phyloP scores from a whole-genome alignment of 2,797 vertebrate genomes.

The Bufotes viridis region DNA sequence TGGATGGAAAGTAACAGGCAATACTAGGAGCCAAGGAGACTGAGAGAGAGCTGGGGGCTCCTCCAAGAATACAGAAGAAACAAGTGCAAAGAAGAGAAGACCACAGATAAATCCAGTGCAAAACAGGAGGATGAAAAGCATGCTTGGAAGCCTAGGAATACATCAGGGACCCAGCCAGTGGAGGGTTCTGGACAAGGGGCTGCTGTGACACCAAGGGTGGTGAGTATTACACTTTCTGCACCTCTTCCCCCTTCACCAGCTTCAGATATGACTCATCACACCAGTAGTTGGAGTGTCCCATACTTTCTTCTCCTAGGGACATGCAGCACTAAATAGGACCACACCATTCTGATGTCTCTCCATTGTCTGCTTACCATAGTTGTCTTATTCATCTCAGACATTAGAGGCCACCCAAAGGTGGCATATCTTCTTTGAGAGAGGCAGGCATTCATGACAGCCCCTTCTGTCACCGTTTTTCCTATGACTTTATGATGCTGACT shows the following conservation, averaged over 20 bases:
- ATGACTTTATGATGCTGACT: neutral
- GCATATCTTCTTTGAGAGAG: neutral
- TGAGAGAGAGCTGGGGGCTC: neutral
- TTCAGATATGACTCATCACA: neutral
- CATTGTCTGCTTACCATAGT: neutral
- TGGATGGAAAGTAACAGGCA: slow-evolving; percentile 25
- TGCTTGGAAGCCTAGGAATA: neutral
- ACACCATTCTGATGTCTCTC: neutral
- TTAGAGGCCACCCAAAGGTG: neutral
- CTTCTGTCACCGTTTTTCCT: neutral
- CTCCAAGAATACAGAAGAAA: neutral
- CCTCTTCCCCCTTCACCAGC: neutral
- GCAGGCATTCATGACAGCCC: too few relatives aligned
- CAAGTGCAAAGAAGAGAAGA: neutral
- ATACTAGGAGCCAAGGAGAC: neutral
- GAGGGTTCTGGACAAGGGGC: neutral
- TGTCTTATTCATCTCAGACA: neutral
- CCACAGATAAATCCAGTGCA: neutral
- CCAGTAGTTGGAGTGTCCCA: neutral
- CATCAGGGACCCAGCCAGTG: neutral
- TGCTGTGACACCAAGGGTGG: neutral
- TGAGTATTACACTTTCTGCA: slow-evolving; percentile 7
- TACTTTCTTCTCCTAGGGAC: too few relatives aligned
- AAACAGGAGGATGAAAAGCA: neutral
- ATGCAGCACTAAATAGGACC: neutral